A percentile compares a stretch with the other conserved stretches of the same genome.
Evolutionary conservation across 2,113 vertebrate genomes (phyloP).

Genomic region (Octodon degus): DNA sequence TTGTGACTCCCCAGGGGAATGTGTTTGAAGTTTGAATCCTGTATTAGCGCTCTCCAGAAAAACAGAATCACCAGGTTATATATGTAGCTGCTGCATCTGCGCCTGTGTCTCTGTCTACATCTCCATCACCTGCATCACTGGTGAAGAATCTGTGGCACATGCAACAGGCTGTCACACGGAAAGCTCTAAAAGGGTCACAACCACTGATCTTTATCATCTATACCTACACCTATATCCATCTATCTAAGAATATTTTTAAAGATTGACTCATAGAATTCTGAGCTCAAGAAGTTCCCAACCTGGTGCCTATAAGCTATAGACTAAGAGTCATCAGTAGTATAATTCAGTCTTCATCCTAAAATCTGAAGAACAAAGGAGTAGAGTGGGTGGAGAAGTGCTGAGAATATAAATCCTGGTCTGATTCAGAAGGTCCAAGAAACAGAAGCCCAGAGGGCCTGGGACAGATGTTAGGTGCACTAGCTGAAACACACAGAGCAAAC

Average conservation of each 20-base stretch:
- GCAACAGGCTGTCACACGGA: background rate
- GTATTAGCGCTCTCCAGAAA: background rate
- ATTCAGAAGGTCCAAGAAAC: background rate
- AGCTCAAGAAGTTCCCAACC: background rate
- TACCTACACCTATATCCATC: background rate
- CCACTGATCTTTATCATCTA: background rate
- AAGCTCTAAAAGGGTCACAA: background rate
- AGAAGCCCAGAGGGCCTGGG: background rate
- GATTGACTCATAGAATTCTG: background rate
- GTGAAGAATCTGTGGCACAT: background rate
- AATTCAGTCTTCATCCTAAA: background rate
- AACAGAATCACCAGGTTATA: background rate
- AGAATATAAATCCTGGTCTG: background rate
- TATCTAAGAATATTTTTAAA: background rate
- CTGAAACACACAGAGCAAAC: background rate
- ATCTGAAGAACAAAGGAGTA: background rate
- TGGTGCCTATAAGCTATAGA: background rate
- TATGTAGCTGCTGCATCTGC: background rate
- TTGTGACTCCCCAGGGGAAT: background rate
- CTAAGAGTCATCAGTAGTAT: background rate
- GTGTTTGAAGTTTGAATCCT: background rate
- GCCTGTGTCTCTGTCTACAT: background rate
- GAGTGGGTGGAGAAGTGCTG: no score
- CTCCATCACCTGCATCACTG: background rate
- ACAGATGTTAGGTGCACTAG: background rate